Evolutionary conservation across 1,140 invertebrate species (phyloP), one percentile per base, ranked within the genome.

Genomic region (Paraescarpia echinospica): DNA sequence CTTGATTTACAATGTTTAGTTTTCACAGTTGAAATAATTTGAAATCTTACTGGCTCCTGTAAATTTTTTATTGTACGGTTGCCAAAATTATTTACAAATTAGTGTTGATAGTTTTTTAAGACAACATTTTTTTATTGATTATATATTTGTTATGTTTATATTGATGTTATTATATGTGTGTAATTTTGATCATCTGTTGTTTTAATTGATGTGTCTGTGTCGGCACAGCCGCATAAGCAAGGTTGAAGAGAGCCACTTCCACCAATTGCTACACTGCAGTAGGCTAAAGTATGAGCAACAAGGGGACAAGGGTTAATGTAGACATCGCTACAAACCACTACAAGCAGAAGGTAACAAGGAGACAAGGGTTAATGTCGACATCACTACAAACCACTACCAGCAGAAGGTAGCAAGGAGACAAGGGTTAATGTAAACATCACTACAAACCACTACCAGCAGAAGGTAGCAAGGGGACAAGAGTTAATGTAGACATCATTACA

Each of bases 141-240:
- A 77, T 77, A 77, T 77, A 77, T 77, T 77, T 77, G 59, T 77
- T 77, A 77, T 77, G 59, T 77, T 77, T 18, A 77, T 77, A 77
- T 77, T 77, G 22, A 2, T 27, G 22, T 77, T 77, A 27, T 77
- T 77, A 27, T 77, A 77, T 77, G 14, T 31, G 59, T 77, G 2
- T 27, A 77, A 6, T 22, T 77, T 77, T 77, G 59, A 31, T 77
- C 59, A 77, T 2, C 4, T 77, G 22, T 77, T 77, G 59, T 31
- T 12, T 77, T 77, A 77, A 27, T 77, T 77, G 8, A 31, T 77
- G 14, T 77, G 27, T 77, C 12, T 77, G 22, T 22, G 27, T 77
- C 8, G 48, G 48, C 48, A 51, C n/a, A n/a, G n/a, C n/a, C n/a
- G n/a, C n/a, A 41, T 77, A 77, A 31, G 22, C 4, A 31, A 27